Percentiles rank a stretch among this genome's conserved stretches.
phyloP scores from a whole-genome alignment of 2,888 invertebrate species.

The Escarpia spicata region DNA sequence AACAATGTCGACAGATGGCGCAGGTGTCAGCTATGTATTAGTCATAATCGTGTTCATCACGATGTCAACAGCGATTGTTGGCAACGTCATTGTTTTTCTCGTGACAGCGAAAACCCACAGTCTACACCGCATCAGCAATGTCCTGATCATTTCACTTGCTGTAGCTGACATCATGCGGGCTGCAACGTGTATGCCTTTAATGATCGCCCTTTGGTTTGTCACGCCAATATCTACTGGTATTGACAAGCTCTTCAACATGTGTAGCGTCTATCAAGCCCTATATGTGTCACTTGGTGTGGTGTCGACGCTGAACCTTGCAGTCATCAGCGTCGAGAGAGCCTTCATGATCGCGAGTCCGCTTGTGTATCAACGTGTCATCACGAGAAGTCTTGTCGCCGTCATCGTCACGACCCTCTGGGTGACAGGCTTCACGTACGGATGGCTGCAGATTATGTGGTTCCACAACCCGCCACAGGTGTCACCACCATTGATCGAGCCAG shows the following conservation, averaged over 20 bases:
- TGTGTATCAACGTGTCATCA: constrained; percentile 39
- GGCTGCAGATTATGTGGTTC: constrained; percentile 36
- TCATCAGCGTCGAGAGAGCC: constrained; percentile 39
- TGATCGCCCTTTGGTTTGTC: constrained; percentile 26
- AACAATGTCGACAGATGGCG: not conserved
- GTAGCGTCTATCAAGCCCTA: constrained; percentile 34
- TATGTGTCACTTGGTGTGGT: constrained; percentile 30
- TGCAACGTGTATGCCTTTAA: constrained; percentile 37
- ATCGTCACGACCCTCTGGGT: constrained; percentile 35
- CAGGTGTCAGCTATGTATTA: not conserved
- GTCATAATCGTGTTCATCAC: not conserved
- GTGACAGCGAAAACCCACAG: constrained; percentile 28
- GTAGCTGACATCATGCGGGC: constrained; percentile 33
- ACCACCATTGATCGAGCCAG: not conserved
- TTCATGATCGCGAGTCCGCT: constrained; percentile 40
- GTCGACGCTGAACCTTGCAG: constrained; percentile 32
- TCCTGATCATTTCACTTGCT: constrained; percentile 38
- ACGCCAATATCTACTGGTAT: constrained; percentile 19
- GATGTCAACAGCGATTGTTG: constrained; percentile 28
- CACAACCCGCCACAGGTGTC: not conserved
- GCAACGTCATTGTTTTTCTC: constrained; percentile 36
- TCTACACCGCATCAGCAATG: constrained; percentile 38
- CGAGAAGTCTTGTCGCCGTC: constrained; percentile 22
- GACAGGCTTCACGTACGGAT: constrained; percentile 36
- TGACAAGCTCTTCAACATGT: constrained; percentile 27